Evolutionary conservation across 2,888 invertebrate species (phyloP), one percentile per base, ranked within the genome.

Genomic region (Clepsis dumicolana): DNA sequence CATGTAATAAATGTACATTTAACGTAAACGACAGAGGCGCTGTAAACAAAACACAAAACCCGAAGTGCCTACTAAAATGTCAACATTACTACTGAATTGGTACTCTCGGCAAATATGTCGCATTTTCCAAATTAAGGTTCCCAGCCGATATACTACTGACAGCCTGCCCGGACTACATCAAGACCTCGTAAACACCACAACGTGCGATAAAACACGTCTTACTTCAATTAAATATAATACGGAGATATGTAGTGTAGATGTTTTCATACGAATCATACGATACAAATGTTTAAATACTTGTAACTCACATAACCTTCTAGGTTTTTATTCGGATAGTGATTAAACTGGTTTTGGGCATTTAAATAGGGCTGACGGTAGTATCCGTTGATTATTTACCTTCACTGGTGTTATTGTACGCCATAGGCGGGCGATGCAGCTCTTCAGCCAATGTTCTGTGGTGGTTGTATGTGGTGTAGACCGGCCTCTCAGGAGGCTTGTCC

Each of bases 401-500:
- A 27, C 27, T 69, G 29, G 44, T 57, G 24, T 70, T 72, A 16
- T 71, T 70, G 56, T 75, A 80, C 10, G 74, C 64, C 57, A 77
- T 64, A 48, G 57, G 72, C 70, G 41, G 72, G 16, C 66, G 35
- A 21, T 75, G 73, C 54, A 65, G 67, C 29, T 64, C 57, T 25
- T 85, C 85, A 35, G 76, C 73, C 4, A 83, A 80, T 59, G 77
- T 82, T 70, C 83, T 82, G 65, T 85, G 80, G 68, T 75, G 67
- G 69, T 82, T 41, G 41, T 41, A 59, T 12, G 32, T 82, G 16
- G 82, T 81, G 48, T 82, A 77, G 77, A 83, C 90, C 0, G 83
- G 77, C 52, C 78, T 79, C 24, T 77, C 79, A 4, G 78, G 71
- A 10, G 83, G 80, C 73, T 93, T 93, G 63, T 91, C 90, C 93